Percentiles rank a stretch among this genome's conserved stretches.
These are phyloP conservation scores for Sinocyclocheilus anophthalmus DNA, from an alignment of 2,113 vertebrate species.

Conservation along the genomic window DNA sequence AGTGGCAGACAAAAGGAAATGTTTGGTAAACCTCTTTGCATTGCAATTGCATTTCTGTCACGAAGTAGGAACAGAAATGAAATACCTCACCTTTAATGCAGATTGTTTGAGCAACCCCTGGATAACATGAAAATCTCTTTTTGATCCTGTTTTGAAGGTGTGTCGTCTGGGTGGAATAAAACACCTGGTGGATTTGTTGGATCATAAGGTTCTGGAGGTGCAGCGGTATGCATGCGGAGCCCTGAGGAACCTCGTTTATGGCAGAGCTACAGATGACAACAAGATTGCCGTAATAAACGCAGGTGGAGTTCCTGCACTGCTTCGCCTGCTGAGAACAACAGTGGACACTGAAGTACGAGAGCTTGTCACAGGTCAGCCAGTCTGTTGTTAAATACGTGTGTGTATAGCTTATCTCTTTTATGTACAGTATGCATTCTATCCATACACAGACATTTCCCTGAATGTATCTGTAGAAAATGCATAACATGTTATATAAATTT, in stretches of 20 bases:
- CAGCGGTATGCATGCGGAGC: constrained; percentile 96
- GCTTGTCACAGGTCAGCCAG: constrained; percentile 88
- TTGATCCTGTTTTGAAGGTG: constrained; percentile 81
- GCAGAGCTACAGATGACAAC: constrained; percentile 94
- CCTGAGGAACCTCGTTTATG: constrained; percentile 93
- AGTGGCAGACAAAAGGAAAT: not conserved
- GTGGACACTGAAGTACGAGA: constrained; percentile 91
- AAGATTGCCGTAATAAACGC: constrained; percentile 94
- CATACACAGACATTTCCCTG: constrained; percentile 55
- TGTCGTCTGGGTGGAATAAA: constrained; percentile 94
- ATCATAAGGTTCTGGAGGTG: constrained; percentile 94
- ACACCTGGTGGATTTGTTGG: constrained; percentile 93
- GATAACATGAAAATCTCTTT: not conserved
- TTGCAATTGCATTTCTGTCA: too few relatives aligned
- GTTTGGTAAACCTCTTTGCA: too few relatives aligned
- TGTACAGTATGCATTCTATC: not conserved
- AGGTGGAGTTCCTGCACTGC: constrained; percentile 90
- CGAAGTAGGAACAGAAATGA: too few relatives aligned
- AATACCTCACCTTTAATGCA: too few relatives aligned
- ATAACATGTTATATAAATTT: not conserved
- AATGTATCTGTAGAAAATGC: not conserved
- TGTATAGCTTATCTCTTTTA: not conserved
- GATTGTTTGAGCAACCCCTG: not conserved
- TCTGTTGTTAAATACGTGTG: not conserved
- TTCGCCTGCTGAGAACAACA: constrained; percentile 90